phyloP scores from a whole-genome alignment of 2,113 vertebrate species.

The Scophthalmus maximus region DNA sequence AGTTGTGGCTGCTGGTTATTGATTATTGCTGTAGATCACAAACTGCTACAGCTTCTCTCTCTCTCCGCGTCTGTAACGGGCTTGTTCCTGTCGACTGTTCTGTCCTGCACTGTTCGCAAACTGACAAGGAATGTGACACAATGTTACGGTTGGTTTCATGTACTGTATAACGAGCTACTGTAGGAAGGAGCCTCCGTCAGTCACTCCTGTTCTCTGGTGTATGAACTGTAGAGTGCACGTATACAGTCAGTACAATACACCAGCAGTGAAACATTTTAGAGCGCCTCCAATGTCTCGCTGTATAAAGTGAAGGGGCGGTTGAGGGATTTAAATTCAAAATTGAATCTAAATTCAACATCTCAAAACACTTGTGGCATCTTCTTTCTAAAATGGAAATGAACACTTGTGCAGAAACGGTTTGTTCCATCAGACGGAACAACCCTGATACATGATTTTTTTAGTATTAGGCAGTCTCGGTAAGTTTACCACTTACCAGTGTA shows the following conservation, averaged over 20 bases:
- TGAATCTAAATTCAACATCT: too few relatives aligned
- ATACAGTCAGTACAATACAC: slow-evolving; percentile 22
- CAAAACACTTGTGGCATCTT: too few relatives aligned
- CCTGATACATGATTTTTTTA: background rate
- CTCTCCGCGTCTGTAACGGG: slow-evolving; percentile 24
- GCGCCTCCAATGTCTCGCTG: too few relatives aligned
- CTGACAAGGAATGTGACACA: slow-evolving; percentile 54
- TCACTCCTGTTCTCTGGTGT: slow-evolving; percentile 10
- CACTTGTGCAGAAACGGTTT: too few relatives aligned
- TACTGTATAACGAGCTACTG: slow-evolving; percentile 57
- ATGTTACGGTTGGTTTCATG: slow-evolving; percentile 69
- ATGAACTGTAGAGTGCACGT: slow-evolving; percentile 5
- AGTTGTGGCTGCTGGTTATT: background rate
- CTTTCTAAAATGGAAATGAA: too few relatives aligned
- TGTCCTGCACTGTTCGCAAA: slow-evolving; percentile 55
- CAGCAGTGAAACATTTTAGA: too few relatives aligned
- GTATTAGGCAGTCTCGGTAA: too few relatives aligned
- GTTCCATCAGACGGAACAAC: too few relatives aligned
- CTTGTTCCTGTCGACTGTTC: slow-evolving; percentile 13
- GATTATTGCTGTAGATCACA: slow-evolving; percentile 6
- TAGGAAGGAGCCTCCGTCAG: slow-evolving; percentile 17
- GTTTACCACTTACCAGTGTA: background rate
- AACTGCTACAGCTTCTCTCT: slow-evolving; percentile 48
- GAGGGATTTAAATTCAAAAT: too few relatives aligned
- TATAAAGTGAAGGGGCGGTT: too few relatives aligned